Base-by-base conservation (phyloP, 2,113 vertebrate species). In the Sprattus sprattus region DNA sequence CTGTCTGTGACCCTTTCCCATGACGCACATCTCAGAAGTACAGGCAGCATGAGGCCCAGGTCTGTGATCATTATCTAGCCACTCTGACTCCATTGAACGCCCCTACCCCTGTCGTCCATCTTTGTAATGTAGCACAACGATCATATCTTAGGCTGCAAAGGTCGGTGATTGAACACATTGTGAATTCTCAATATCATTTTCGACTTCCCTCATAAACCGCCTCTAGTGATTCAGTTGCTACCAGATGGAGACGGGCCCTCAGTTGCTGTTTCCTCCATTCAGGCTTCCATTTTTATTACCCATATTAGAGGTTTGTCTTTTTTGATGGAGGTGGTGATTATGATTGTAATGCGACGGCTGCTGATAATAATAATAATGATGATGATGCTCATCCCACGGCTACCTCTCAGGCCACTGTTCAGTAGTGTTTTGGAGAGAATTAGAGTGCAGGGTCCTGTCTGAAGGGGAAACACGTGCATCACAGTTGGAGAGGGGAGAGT, bases 381-480 rank as follows among this genome's bases (percentile, higher is more conserved):
- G 64, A 71, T 28, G 2, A 71, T 28, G 7, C 7, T 71, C 10
- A 71, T 71, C 0, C 9, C 32, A 28, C 6, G 60, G 22, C 60
- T 25, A 67, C 6, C 7, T 71, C 25, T 28, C 64, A 54, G 52
- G 64, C 10, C 10, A 10, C 64, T 67, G 20, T 64, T 22, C 39
- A 39, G 39, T 39, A 39, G 22, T 25, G 25, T n/a, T n/a, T 25
- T 67, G 57, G 18, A 25, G 0, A 28, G 64, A 2, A 67, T 28
- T 39, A 6, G 22, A 28, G 64, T 67, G n/a, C 7, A 67, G 64
- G n/a, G 10, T 15, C 32, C 9, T 71, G 64, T 13, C n/a, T 71
- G 64, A 28, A 9, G 32, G 64, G 64, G 28, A 71, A 28, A 71
- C 64, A 8, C 15, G 82, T 81, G 86, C 91, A 82, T 88, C 82